Evolutionary conservation across 1,140 invertebrate genomes (phyloP).

Genomic region (Nasonia longicornis): DNA sequence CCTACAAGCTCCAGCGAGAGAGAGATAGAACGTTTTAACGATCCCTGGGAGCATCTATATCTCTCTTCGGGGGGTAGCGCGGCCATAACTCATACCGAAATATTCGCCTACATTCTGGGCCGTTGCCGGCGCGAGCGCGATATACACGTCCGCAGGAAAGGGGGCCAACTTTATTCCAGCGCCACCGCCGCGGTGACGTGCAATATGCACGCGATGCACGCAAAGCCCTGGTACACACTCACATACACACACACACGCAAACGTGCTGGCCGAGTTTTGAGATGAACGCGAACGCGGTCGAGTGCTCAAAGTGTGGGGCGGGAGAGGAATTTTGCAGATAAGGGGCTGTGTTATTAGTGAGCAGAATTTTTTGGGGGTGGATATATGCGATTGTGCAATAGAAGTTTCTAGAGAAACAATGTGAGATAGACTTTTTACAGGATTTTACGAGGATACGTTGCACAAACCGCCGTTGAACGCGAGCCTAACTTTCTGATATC

Average conservation of each 20-base stretch:
- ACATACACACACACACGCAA: not conserved
- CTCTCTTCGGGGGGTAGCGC: slow-evolving; percentile 44
- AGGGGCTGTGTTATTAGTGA: not conserved
- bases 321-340: not conserved
- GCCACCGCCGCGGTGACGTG: slow-evolving; percentile 43
- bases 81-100: slow-evolving; percentile 64
- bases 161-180: slow-evolving; percentile 46
- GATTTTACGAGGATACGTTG: not conserved
- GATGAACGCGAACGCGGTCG: not conserved
- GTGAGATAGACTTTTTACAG: not conserved
- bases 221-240: slow-evolving; percentile 13
- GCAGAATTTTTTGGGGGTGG: not conserved
- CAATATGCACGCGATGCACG: slow-evolving; percentile 54
- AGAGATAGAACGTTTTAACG: slow-evolving; percentile 47
- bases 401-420: not conserved
- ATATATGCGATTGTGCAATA: not conserved
- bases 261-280: not conserved
- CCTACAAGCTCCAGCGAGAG: slow-evolving; percentile 1
- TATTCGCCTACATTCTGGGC: slow-evolving; percentile 63
- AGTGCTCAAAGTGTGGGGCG: not conserved
- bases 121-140: slow-evolving; percentile 38
- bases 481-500: not conserved
- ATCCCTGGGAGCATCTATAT: slow-evolving; percentile 46
- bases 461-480: not conserved
- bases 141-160: slow-evolving; percentile 35